Conservation (phyloP, 2,888 invertebrate genomes). For the Nephrocerus scutellatus region DNA sequence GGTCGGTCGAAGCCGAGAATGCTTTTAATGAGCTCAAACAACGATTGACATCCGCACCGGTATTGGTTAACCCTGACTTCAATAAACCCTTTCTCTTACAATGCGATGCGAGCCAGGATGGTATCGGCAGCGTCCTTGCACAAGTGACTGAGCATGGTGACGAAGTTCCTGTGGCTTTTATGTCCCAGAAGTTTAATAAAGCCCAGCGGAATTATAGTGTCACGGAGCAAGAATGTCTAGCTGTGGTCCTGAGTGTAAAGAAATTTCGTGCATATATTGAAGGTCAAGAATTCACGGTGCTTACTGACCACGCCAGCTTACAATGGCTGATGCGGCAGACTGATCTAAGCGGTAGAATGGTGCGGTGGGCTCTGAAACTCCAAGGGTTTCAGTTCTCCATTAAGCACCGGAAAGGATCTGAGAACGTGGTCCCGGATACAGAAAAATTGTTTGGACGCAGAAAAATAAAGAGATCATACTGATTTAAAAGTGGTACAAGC, state of each 20-base stretch:
- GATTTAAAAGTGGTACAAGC: too few relatives aligned
- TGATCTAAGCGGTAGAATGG: slow-evolving; percentile 26
- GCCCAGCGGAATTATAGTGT: slow-evolving; percentile 10
- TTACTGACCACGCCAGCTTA: slow-evolving; percentile 28
- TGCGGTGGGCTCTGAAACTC: slow-evolving; percentile 23
- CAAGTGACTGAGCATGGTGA: slow-evolving; percentile 3
- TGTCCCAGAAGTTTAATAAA: slow-evolving; percentile 7
- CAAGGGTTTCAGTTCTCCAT: slow-evolving; percentile 20
- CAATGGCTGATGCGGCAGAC: slow-evolving; percentile 27
- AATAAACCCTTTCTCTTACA: slow-evolving; percentile 7
- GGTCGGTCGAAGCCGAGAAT: neutral
- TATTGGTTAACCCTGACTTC: slow-evolving; percentile 8
- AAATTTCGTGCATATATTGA: slow-evolving; percentile 17
- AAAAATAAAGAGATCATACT: too few relatives aligned
- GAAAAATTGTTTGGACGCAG: too few relatives aligned
- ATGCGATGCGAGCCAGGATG: slow-evolving; percentile 10
- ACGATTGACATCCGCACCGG: slow-evolving; percentile 6
- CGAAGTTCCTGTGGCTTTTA: slow-evolving; percentile 3
- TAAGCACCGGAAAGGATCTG: slow-evolving; percentile 23
- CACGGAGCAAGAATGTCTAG: slow-evolving; percentile 13
- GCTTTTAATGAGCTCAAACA: slow-evolving; percentile 6
- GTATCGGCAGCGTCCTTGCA: slow-evolving; percentile 9
- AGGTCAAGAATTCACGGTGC: slow-evolving; percentile 21
- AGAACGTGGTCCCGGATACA: slow-evolving; percentile 27
- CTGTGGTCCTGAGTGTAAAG: slow-evolving; percentile 6